phyloP scores from a whole-genome alignment of 1,140 invertebrate species.

The Apolygus lucorum region DNA sequence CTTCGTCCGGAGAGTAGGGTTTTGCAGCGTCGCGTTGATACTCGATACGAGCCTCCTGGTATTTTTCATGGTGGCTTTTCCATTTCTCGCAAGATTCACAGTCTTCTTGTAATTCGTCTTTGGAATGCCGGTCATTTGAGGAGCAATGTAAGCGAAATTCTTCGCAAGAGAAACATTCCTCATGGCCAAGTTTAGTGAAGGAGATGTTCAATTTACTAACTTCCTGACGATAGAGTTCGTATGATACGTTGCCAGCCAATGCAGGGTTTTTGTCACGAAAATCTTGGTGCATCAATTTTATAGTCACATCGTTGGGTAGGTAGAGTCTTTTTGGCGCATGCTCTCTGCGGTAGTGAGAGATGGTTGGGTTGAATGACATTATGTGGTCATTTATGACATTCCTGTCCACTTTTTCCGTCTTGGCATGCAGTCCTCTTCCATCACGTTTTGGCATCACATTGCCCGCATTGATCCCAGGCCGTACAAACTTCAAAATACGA shows the following conservation, averaged over 20 bases:
- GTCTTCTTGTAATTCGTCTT: neutral
- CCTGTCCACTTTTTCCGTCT: slow-evolving; percentile 9
- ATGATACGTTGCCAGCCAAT: slow-evolving; percentile 21
- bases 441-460: neutral
- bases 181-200: slow-evolving; percentile 27
- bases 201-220: slow-evolving; percentile 27
- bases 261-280: slow-evolving; percentile 27
- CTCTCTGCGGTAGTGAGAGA: slow-evolving; percentile 31
- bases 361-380: slow-evolving; percentile 28
- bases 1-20: neutral
- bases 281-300: slow-evolving; percentile 30
- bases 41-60: slow-evolving; percentile 4
- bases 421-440: slow-evolving; percentile 10
- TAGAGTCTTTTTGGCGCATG: slow-evolving; percentile 30
- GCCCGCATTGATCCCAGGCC: neutral
- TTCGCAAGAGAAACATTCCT: slow-evolving; percentile 29
- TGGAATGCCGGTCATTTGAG: slow-evolving; percentile 8
- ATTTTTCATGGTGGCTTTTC: slow-evolving; percentile 26
- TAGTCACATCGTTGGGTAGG: slow-evolving; percentile 29
- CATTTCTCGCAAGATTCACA: slow-evolving; percentile 9
- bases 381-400: slow-evolving; percentile 26
- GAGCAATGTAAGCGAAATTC: neutral
- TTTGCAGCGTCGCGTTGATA: slow-evolving; percentile 21
- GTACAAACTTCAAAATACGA: slow-evolving; percentile 20
- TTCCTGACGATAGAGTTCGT: slow-evolving; percentile 27